A percentile compares a stretch with the other conserved stretches of the same genome.
phyloP scores from a whole-genome alignment of 2,113 vertebrate species.

The Rallus limicola region DNA sequence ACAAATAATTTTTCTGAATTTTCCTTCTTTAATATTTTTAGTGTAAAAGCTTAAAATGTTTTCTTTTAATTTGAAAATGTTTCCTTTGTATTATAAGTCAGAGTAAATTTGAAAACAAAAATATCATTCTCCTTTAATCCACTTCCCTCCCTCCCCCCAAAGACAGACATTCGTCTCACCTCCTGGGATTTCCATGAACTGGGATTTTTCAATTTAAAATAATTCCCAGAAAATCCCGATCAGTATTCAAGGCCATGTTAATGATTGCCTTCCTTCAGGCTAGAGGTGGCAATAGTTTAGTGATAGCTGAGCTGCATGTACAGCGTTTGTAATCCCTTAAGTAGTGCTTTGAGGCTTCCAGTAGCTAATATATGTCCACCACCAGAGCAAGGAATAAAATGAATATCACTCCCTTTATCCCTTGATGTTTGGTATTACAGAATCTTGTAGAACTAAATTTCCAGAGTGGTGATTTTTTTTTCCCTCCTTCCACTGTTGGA shows the following conservation, averaged over 20 bases:
- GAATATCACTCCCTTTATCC: neutral
- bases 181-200: neutral
- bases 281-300: constrained; percentile 26
- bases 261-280: neutral
- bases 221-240: neutral
- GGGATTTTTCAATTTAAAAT: constrained; percentile 32
- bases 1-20: neutral
- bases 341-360: constrained; percentile 32
- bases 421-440: neutral
- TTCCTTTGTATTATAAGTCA: neutral
- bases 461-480: neutral
- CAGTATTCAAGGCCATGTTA: neutral
- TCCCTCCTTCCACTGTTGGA: neutral
- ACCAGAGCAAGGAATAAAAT: constrained; percentile 13
- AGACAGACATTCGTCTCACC: neutral
- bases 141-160: neutral
- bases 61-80: neutral
- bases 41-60: neutral
- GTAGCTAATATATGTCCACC: constrained; percentile 9
- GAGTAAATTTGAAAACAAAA: neutral
- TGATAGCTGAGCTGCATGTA: neutral
- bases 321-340: constrained; percentile 35
- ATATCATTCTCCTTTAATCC: neutral
- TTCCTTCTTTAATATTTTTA: neutral
- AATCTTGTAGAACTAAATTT: constrained; percentile 20